A percentile compares a stretch with the other conserved stretches of the same genome.
These are phyloP conservation scores for Leptinotarsa haldemani DNA, from an alignment of 2,888 invertebrate genomes.

Conservation along the genomic window DNA sequence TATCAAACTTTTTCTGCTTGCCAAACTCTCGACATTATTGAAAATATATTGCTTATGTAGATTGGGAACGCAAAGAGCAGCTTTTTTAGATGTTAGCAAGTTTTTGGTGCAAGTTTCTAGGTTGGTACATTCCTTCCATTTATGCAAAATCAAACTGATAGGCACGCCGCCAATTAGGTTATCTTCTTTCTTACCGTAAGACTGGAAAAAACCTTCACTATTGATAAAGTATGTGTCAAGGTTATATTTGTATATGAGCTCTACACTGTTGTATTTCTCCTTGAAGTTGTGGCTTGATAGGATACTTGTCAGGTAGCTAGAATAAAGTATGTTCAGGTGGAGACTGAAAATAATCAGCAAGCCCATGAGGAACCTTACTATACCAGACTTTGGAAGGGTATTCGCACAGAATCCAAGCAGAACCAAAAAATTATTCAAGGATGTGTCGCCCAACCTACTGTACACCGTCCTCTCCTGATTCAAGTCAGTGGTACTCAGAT, in stretches of 20 bases:
- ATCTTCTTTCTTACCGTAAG: slow-evolving; percentile 21
- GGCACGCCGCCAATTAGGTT: slow-evolving; percentile 32
- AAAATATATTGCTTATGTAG: slow-evolving; percentile 55
- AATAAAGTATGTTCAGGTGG: slow-evolving; percentile 52
- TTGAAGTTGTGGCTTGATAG: slow-evolving; percentile 51
- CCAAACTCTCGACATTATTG: slow-evolving; percentile 50
- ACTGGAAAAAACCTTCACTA: slow-evolving; percentile 48
- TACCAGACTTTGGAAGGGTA: slow-evolving; percentile 48
- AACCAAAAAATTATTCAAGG: slow-evolving; percentile 47
- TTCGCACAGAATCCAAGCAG: slow-evolving; percentile 48
- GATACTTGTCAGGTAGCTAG: slow-evolving; percentile 54
- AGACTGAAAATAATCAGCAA: slow-evolving; percentile 52
- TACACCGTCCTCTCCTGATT: slow-evolving; percentile 33
- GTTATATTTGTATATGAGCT: slow-evolving; percentile 51
- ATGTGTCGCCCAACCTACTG: slow-evolving; percentile 33
- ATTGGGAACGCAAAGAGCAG: slow-evolving; percentile 54
- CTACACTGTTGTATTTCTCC: slow-evolving; percentile 51
- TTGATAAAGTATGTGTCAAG: slow-evolving; percentile 51
- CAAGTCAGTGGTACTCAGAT: slow-evolving; percentile 18
- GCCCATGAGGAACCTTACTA: slow-evolving; percentile 48
- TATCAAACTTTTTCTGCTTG: slow-evolving; percentile 43
- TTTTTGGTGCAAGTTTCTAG: slow-evolving; percentile 49
- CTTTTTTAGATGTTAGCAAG: slow-evolving; percentile 47
- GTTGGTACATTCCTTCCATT: slow-evolving; percentile 47
- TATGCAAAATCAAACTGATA: slow-evolving; percentile 28